Percentiles rank a stretch among this genome's conserved stretches.
Evolutionary conservation across 1,140 invertebrate genomes (phyloP).

Genomic region (Leptonema lineaticorne): DNA sequence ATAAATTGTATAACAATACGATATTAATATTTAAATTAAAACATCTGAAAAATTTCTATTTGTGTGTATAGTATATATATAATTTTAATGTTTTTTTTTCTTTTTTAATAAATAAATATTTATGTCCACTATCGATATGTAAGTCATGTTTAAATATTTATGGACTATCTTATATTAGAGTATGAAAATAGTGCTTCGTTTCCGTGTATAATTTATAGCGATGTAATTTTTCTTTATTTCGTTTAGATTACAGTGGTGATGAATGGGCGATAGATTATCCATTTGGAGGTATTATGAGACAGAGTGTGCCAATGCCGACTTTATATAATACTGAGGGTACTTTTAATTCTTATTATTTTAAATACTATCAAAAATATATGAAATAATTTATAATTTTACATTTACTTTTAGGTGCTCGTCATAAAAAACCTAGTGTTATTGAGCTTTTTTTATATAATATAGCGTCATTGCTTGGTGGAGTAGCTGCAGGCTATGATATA

Average conservation of each 20-base stretch:
- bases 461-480: slow-evolving; percentile 82
- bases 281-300: slow-evolving; percentile 51
- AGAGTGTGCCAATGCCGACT: slow-evolving; percentile 73
- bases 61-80: too few species aligned
- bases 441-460: slow-evolving; percentile 88
- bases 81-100: too few species aligned
- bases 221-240: slow-evolving; percentile 43
- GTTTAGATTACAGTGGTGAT: slow-evolving; percentile 61
- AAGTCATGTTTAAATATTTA: too few species aligned
- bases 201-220: too few species aligned
- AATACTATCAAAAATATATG: neutral
- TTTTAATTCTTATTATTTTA: neutral
- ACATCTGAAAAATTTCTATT: too few species aligned
- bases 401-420: slow-evolving; percentile 53
- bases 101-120: too few species aligned
- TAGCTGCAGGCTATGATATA: slow-evolving; percentile 89
- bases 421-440: slow-evolving; percentile 72
- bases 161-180: too few species aligned
- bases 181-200: too few species aligned
- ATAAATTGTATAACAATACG: too few species aligned
- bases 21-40: too few species aligned
- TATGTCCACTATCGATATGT: too few species aligned
- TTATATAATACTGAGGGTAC: slow-evolving; percentile 69
- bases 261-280: slow-evolving; percentile 68
- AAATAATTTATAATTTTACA: neutral